Base-by-base conservation (phyloP, 2,797 vertebrate species). In the Hafferia zeledoni region DNA sequence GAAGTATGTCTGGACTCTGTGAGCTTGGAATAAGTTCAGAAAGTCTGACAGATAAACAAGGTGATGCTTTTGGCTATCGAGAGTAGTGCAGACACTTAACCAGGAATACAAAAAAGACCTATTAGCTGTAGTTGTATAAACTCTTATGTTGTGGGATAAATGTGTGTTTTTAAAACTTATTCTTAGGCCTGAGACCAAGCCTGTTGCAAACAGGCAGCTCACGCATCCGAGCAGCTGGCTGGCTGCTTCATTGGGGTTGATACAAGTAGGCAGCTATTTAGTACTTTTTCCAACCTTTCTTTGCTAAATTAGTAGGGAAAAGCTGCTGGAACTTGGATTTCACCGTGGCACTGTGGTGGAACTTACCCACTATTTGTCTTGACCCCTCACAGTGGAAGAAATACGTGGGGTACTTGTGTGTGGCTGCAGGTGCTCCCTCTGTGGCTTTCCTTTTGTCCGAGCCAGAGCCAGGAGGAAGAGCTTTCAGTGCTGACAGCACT, bases 291-390 rank as follows among this genome's bases (percentile, higher is more conserved):
- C 63, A 37, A 30, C 79, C 60, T 33, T 84, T 47, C 35, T 72
- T 86, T 69, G 35, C 41, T 90, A 41, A 61, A 80, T 80, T 41
- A 82, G 13, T 35, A 44, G 19, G 59, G 47, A 27, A 79, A 31
- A 0, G 14, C 3, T 43, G 18, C 41, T 78, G 44, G 12, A 60
- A 20, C 24, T 33, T 87, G 57, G 49, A 75, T 86, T 93, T 96
- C 65, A 71, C 19, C 0, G 0, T 50, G 25, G 50, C 41, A 18
- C 27, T 13, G 23, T 0, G 0, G 15, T 50, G 28, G 47, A 61
- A 75, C 43, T 89, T 12, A 0, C n/a, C 25, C 20, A 30, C 27
- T 30, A 8, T 72, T 80, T 47, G 10, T 20, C 27, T 46, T 5
- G 8, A 44, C 63, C 44, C 28, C 0, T 3, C 1, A 1, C 12